Evolutionary conservation across 2,888 invertebrate genomes (phyloP).

Genomic region (Hypomecis punctinalis): DNA sequence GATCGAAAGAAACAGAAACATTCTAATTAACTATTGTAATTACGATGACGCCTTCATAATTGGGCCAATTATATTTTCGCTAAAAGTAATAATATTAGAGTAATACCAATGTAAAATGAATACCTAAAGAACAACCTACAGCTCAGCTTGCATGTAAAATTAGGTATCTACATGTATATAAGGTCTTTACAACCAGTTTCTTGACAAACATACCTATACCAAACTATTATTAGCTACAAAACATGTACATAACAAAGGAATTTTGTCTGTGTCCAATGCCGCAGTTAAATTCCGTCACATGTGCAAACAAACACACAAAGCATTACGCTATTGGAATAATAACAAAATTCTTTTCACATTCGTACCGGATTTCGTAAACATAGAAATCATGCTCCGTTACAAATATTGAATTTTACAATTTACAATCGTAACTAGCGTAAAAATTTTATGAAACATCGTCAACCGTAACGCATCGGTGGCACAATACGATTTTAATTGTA

Average conservation of each 20-base stretch:
- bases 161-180: neutral
- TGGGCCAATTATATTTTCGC: too few relatives aligned
- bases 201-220: neutral
- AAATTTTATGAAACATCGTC: constrained; percentile 53
- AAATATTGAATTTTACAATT: constrained; percentile 65
- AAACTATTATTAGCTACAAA: neutral
- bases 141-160: neutral
- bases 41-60: too few relatives aligned
- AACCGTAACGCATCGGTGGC: constrained; percentile 54
- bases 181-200: neutral
- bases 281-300: constrained; percentile 25
- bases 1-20: too few relatives aligned
- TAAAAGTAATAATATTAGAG: too few relatives aligned
- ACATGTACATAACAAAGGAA: constrained; percentile 18
- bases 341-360: constrained; percentile 35
- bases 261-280: constrained; percentile 44
- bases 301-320: constrained; percentile 39
- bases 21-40: too few relatives aligned
- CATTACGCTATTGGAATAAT: constrained; percentile 45
- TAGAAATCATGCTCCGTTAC: constrained; percentile 50
- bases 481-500: constrained; percentile 67
- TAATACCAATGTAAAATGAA: too few relatives aligned
- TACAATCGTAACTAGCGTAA: constrained; percentile 54
- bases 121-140: neutral
- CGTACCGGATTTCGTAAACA: constrained; percentile 29